Evolutionary conservation across 2,797 vertebrate species (phyloP), one percentile per base, ranked within the genome.

Genomic region (Sciurus vulgaris): DNA sequence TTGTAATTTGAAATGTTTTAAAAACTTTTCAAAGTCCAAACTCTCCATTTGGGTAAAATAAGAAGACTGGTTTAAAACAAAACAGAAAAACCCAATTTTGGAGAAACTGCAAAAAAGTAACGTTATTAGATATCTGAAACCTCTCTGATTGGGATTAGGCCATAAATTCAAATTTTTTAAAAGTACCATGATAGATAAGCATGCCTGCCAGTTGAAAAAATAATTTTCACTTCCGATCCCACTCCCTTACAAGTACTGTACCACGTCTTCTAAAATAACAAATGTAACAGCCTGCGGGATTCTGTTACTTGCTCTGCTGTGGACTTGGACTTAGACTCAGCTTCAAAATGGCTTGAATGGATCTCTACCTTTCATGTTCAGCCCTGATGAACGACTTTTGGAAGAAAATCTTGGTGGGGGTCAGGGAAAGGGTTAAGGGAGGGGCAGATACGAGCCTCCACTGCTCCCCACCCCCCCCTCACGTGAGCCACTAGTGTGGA

Each of bases 51-150:
- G 20, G 17, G 41, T 81, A 61, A 81, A 94, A 82, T 69, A 77
- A 87, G 22, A 95, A 90, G 59, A 76, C 7, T 54, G 6, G 74
- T 38, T 61, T 49, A 33, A 54, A 88, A 63, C 54, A 91, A 87
- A 83, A 69, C 44, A 83, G 78, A 93, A 33, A 90, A 95, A 30
- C 9, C 54, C 18, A 72, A 76, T 77, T 94, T 87, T 59, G 67
- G 56, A 44, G 38, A 89, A 95, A 93, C 17, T 72, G 14, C 15
- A 44, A 82, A 86, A 65, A 91, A 92, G 13, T 44, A 14, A 92
- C n/a, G 65, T 44, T 76, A 91, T 91, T 97, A 97, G 92, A 59
- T 96, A 83, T 93, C 63, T 82, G 77, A 93, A 94, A 86, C 18
- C 38, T 87, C 49, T 89, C 56, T 67, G 77, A 79, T 83, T 91